Conservation (phyloP, 2,113 vertebrate genomes). For the Trogon melanurus region DNA sequence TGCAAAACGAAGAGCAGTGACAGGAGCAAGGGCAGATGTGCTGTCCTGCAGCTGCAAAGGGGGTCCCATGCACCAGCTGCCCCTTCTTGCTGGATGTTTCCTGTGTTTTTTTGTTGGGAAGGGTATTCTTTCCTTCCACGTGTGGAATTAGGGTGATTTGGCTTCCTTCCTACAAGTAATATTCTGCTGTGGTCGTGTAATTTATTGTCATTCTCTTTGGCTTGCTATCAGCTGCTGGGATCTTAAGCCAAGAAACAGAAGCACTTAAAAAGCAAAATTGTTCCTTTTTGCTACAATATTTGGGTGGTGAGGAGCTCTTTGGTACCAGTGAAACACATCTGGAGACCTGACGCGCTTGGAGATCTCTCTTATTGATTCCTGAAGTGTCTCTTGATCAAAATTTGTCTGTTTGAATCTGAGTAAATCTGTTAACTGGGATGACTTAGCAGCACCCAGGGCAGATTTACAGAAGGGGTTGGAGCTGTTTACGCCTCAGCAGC, state of each 20-base stretch:
- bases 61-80: not conserved
- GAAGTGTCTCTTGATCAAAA: not conserved
- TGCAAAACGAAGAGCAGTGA: not conserved
- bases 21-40: not conserved
- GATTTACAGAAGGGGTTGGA: not conserved
- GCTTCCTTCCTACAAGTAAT: not conserved
- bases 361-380: not conserved
- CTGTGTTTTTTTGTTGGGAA: not conserved
- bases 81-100: not conserved
- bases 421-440: not conserved
- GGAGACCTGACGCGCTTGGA: not conserved
- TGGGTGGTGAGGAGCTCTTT: conserved; percentile 12
- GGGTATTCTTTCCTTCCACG: not conserved
- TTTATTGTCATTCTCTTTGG: not conserved
- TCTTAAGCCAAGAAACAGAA: conserved; percentile 24
- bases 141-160: not conserved
- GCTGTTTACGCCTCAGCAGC: not conserved
- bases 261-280: conserved; percentile 2
- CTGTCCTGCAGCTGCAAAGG: not conserved
- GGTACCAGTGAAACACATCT: not conserved
- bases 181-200: not conserved
- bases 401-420: not conserved
- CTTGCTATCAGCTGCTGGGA: not conserved
- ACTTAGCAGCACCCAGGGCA: not conserved
- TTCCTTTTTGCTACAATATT: not conserved